Conservation (phyloP, 2,113 vertebrate species). For the Clarias macrocephalus region DNA sequence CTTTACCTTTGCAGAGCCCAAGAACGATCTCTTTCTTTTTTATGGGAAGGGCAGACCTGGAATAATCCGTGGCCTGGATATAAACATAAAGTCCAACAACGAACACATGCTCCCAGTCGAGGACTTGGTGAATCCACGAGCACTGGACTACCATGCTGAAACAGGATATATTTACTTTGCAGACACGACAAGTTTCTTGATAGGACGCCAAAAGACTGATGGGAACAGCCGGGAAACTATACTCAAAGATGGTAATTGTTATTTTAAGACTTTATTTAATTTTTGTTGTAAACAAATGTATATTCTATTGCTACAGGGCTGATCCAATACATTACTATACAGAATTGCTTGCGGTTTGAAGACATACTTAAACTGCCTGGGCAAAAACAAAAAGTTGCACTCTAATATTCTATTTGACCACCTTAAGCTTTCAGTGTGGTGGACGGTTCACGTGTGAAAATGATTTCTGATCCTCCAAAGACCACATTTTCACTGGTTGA, state of each 20-base stretch:
- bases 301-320: not conserved
- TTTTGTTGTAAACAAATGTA: not conserved
- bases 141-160: constrained; percentile 93
- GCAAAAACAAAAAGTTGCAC: too few relatives aligned
- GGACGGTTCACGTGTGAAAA: too few relatives aligned
- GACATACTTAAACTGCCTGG: not conserved
- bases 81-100: constrained; percentile 90
- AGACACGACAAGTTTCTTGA: constrained; percentile 97
- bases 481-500: too few relatives aligned
- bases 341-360: not conserved
- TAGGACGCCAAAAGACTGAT: constrained; percentile 93
- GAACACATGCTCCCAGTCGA: constrained; percentile 95
- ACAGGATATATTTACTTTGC: constrained; percentile 94
- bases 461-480: too few relatives aligned
- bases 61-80: constrained; percentile 90
- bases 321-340: not conserved
- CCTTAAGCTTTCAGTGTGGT: too few relatives aligned
- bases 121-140: constrained; percentile 94
- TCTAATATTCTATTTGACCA: too few relatives aligned
- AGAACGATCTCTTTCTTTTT: constrained; percentile 95
- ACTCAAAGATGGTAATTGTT: constrained; percentile 86
- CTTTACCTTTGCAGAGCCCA: constrained; percentile 86
- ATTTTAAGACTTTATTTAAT: not conserved
- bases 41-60: constrained; percentile 97
- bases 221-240: constrained; percentile 90